These are phyloP conservation scores for Tenthredo livida DNA, from an alignment of 2,888 invertebrate genomes.

Conservation along the genomic window DNA sequence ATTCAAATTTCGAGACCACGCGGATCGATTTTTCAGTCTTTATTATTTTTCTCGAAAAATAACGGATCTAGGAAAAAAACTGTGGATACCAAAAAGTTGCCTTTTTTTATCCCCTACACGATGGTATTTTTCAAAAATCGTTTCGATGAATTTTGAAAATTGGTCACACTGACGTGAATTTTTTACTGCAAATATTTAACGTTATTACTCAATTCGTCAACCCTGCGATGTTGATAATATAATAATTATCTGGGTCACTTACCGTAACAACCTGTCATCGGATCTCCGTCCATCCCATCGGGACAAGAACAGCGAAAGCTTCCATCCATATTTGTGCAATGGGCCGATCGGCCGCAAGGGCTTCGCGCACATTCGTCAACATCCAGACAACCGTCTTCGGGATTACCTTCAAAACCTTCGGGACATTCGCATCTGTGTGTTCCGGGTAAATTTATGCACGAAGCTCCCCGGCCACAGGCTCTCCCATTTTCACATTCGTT, in stretches of 20 bases:
- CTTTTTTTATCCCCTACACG: no score
- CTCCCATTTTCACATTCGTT: constrained; percentile 88
- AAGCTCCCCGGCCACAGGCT: constrained; percentile 89
- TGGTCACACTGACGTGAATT: no score
- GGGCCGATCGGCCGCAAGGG: constrained; percentile 89
- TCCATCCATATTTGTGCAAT: constrained; percentile 89
- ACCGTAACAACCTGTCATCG: constrained; percentile 88
- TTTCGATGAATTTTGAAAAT: no score
- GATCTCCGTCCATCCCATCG: constrained; percentile 90
- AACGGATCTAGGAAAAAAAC: no score
- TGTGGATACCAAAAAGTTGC: no score
- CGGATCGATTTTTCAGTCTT: no score
- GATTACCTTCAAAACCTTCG: constrained; percentile 89
- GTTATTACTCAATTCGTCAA: neutral
- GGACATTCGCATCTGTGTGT: constrained; percentile 92
- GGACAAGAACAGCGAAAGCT: constrained; percentile 91
- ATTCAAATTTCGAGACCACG: no score
- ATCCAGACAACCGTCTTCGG: constrained; percentile 87
- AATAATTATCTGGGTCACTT: constrained; percentile 72
- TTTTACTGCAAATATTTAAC: no score
- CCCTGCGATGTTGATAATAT: neutral
- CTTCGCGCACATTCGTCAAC: constrained; percentile 87
- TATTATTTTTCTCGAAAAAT: no score
- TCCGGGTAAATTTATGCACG: constrained; percentile 90
- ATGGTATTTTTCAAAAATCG: no score